Conservation (phyloP, 2,797 vertebrate species). For the Natrix natrix region DNA sequence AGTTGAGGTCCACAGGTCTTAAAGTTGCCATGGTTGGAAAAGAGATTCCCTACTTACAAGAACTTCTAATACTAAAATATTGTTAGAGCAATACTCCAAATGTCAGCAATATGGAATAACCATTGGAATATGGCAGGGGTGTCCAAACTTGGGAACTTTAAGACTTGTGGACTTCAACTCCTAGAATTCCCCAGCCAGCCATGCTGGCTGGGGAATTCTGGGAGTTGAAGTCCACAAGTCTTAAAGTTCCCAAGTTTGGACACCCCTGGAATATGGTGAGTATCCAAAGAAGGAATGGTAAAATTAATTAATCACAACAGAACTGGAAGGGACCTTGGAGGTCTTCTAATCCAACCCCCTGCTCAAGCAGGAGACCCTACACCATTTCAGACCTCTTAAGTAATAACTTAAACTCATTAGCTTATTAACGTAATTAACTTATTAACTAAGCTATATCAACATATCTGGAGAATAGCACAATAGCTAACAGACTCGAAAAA, state of each 20-base stretch:
- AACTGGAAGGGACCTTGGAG: neutral
- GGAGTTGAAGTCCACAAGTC: too few species aligned
- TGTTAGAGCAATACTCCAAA: neutral
- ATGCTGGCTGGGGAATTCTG: too few species aligned
- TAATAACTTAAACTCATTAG: neutral
- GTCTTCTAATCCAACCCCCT: neutral
- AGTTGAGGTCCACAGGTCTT: neutral
- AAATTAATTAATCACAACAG: neutral
- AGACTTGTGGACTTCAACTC: too few species aligned
- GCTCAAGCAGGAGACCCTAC: neutral
- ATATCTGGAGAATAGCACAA: neutral
- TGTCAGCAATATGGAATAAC: neutral
- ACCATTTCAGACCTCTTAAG: neutral
- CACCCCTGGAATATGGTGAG: neutral
- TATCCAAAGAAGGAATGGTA: neutral
- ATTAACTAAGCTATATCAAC: neutral
- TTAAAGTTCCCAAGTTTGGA: too few species aligned
- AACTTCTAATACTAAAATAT: neutral
- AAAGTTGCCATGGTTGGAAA: neutral
- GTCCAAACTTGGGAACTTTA: too few species aligned
- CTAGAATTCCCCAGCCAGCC: too few species aligned
- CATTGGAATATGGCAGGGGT: neutral
- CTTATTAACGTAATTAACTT: neutral
- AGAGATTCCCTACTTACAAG: neutral
- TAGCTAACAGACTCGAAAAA: neutral